These are phyloP conservation scores for Phania funesta DNA, from an alignment of 2,888 invertebrate genomes.

Conservation along the genomic window DNA sequence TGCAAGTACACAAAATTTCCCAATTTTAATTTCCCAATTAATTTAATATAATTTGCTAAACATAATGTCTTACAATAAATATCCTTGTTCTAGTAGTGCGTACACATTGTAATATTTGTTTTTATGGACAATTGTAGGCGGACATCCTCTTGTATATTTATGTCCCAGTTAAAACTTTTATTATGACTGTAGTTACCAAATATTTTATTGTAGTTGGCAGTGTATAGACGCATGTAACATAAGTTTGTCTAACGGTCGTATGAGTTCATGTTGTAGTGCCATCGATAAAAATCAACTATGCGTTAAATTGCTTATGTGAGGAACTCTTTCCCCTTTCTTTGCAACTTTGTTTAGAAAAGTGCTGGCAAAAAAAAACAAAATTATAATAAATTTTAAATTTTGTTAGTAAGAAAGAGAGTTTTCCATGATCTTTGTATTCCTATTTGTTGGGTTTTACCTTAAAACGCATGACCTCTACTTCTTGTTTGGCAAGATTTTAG, in stretches of 20 bases:
- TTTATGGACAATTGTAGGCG: constrained; percentile 5
- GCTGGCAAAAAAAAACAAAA: too few relatives aligned
- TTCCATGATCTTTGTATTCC: too few relatives aligned
- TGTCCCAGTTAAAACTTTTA: constrained; percentile 39
- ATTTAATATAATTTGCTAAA: constrained; percentile 13
- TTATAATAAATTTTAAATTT: too few relatives aligned
- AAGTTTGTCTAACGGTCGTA: background rate
- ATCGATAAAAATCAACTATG: constrained; percentile 61
- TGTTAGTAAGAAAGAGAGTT: too few relatives aligned
- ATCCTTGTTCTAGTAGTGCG: constrained; percentile 21
- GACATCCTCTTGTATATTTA: constrained; percentile 45
- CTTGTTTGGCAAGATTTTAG: too few relatives aligned
- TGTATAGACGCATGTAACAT: background rate
- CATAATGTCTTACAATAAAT: constrained; percentile 24
- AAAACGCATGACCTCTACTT: too few relatives aligned
- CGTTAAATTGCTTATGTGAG: constrained; percentile 57
- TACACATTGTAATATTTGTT: constrained; percentile 1
- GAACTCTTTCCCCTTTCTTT: too few relatives aligned
- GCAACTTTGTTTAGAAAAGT: too few relatives aligned
- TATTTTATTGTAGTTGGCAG: background rate
- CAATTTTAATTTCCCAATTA: too few relatives aligned
- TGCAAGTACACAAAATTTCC: too few relatives aligned
- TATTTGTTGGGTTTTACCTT: too few relatives aligned
- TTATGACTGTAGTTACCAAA: background rate
- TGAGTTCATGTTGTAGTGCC: constrained; percentile 17